A percentile compares a stretch with the other conserved stretches of the same genome.
phyloP scores from a whole-genome alignment of 2,113 vertebrate genomes.

The Paramormyrops kingsleyae region DNA sequence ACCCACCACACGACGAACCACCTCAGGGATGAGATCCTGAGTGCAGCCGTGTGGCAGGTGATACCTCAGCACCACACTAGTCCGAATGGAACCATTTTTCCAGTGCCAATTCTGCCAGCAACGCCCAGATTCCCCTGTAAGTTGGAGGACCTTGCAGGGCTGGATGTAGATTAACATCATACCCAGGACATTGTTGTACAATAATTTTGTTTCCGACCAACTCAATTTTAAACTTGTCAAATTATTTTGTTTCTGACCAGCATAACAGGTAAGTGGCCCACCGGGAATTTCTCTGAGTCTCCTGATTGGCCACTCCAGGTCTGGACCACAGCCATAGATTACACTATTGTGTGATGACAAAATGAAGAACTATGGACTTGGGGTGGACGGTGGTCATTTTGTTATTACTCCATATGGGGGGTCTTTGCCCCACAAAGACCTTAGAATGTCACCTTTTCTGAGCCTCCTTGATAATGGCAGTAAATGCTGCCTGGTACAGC shows the following conservation, averaged over 20 bases:
- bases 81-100: too few relatives aligned
- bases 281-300: not conserved
- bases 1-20: too few relatives aligned
- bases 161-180: too few relatives aligned
- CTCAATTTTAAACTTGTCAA: not conserved
- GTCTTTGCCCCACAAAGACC: not conserved
- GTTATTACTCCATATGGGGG: not conserved
- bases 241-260: too few relatives aligned
- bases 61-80: too few relatives aligned
- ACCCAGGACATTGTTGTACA: not conserved
- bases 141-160: too few relatives aligned
- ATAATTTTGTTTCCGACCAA: not conserved
- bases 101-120: too few relatives aligned
- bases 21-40: too few relatives aligned
- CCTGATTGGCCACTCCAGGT: not conserved
- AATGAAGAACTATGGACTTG: not conserved
- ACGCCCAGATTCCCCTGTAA: too few relatives aligned
- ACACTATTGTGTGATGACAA: not conserved
- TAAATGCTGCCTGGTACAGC: not conserved
- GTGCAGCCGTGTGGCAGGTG: too few relatives aligned
- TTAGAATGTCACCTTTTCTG: not conserved
- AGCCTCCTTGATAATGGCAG: not conserved
- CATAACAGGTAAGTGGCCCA: not conserved
- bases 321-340: not conserved
- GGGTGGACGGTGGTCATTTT: not conserved